Percentiles rank a stretch among this genome's conserved stretches.
Conservation (phyloP, 2,797 vertebrate genomes). For the Hemibagrus guttatus region DNA sequence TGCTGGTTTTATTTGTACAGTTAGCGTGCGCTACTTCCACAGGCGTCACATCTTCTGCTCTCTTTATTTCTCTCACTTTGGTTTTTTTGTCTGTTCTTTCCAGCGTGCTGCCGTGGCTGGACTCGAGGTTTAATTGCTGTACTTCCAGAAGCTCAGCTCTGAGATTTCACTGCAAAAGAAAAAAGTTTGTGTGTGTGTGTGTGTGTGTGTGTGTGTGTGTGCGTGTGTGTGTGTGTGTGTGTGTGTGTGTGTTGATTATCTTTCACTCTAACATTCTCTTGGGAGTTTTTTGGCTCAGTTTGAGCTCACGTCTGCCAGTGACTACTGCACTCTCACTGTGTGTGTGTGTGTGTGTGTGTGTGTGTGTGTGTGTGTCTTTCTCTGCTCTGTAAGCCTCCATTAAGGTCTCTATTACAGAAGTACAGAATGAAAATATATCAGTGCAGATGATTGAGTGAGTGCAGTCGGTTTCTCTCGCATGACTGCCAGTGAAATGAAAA, state of each 20-base stretch:
- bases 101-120: background rate
- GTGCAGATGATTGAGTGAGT: slow-evolving; percentile 14
- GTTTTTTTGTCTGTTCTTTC: background rate
- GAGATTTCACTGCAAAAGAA: background rate
- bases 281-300: slow-evolving; percentile 38
- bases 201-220: background rate
- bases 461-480: slow-evolving; percentile 12
- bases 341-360: slow-evolving; percentile 1
- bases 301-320: slow-evolving; percentile 29
- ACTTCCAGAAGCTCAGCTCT: background rate
- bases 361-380: background rate
- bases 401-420: slow-evolving; percentile 29
- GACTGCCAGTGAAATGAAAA: slow-evolving; percentile 26
- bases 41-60: background rate
- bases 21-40: background rate
- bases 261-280: slow-evolving; percentile 43
- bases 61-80: background rate
- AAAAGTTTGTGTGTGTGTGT: background rate
- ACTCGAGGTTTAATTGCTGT: background rate
- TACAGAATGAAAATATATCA: slow-evolving; percentile 24
- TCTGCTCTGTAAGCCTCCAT: slow-evolving; percentile 38
- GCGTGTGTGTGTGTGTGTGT: background rate
- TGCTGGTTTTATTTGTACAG: background rate
- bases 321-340: slow-evolving; percentile 16
- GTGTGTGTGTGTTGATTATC: slow-evolving; percentile 34